A percentile compares a stretch with the other conserved stretches of the same genome.
These are phyloP conservation scores for Fragum sueziense DNA, from an alignment of 2,888 invertebrate genomes.

Conservation along the genomic window DNA sequence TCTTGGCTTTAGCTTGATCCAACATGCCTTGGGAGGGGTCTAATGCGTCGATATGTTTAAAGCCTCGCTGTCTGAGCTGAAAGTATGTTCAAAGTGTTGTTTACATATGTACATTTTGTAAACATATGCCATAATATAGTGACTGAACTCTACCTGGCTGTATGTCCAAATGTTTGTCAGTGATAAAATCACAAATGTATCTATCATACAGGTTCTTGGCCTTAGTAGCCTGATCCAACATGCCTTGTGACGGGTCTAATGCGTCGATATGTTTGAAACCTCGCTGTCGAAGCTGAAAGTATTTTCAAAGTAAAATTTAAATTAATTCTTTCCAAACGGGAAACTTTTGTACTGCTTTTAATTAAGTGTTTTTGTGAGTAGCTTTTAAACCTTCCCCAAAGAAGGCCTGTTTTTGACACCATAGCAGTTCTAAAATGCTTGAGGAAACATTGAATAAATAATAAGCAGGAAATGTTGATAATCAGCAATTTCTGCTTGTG, in stretches of 20 bases:
- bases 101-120: no score
- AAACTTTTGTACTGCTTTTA: no score
- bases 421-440: no score
- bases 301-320: no score
- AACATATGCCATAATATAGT: no score
- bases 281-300: conserved; percentile 50
- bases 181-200: conserved; percentile 62
- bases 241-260: conserved; percentile 61
- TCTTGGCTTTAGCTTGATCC: conserved; percentile 52
- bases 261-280: conserved; percentile 64
- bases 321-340: no score
- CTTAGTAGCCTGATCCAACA: conserved; percentile 59
- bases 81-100: conserved; percentile 2
- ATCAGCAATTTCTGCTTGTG: no score
- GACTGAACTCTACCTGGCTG: conserved; percentile 46
- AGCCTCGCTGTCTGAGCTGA: conserved; percentile 55
- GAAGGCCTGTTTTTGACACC: no score
- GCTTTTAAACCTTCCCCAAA: no score
- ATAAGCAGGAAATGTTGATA: no score
- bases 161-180: conserved; percentile 52
- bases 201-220: conserved; percentile 55
- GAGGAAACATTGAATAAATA: no score
- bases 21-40: conserved; percentile 64
- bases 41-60: conserved; percentile 61
- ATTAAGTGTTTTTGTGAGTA: no score